phyloP scores from a whole-genome alignment of 2,113 vertebrate species.

The Lonchura striata region DNA sequence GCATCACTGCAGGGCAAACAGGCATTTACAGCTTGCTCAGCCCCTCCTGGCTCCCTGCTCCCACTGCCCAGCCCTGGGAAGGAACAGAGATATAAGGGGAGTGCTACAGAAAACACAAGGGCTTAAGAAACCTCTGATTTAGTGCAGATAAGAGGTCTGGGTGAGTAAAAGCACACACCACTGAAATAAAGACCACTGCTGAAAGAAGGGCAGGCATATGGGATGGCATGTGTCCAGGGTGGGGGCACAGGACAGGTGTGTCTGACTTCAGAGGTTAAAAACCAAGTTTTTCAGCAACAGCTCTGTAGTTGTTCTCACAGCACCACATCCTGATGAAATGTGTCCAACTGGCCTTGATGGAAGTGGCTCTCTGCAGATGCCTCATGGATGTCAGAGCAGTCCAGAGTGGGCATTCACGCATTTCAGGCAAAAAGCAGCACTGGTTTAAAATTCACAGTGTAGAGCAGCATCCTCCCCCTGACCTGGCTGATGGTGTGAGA shows the following conservation, averaged over 20 bases:
- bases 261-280: neutral
- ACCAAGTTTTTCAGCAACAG: neutral
- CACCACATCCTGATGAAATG: neutral
- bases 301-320: neutral
- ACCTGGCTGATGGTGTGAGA: neutral
- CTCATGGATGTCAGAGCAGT: accelerated
- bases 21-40: neutral
- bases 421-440: neutral
- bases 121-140: conserved; percentile 38
- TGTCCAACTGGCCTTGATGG: neutral
- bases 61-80: conserved; percentile 7
- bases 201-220: neutral
- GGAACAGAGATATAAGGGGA: conserved; percentile 53
- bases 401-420: neutral
- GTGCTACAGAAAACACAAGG: conserved; percentile 31
- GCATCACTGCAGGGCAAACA: neutral
- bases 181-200: neutral
- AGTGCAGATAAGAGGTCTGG: conserved; percentile 17
- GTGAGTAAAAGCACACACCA: neutral
- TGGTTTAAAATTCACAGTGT: neutral
- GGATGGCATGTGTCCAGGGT: neutral
- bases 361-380: neutral
- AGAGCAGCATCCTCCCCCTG: neutral
- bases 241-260: neutral
- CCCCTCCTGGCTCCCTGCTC: neutral